Percentiles rank a stretch among this genome's conserved stretches.
These are phyloP conservation scores for Tetanocera ferruginea DNA, from an alignment of 2,888 invertebrate genomes.

Conservation along the genomic window DNA sequence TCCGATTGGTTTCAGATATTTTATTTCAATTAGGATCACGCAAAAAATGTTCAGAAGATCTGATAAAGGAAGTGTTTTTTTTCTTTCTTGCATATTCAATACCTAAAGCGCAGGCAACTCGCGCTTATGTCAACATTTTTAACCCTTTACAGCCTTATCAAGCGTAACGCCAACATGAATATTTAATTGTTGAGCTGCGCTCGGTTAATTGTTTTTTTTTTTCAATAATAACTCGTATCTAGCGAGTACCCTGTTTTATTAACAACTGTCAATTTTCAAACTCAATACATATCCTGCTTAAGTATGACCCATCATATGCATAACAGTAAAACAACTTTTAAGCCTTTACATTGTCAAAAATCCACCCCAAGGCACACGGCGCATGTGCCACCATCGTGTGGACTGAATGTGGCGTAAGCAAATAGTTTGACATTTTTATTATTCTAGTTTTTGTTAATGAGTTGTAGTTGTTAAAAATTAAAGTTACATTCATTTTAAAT, in stretches of 20 bases:
- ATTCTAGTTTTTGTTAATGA: neutral
- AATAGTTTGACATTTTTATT: constrained; percentile 19
- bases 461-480: too few relatives aligned
- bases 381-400: neutral
- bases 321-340: neutral
- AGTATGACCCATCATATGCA: neutral
- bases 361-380: neutral
- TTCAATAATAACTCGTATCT: neutral
- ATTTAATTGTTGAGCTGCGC: neutral
- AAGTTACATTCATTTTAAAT: too few relatives aligned
- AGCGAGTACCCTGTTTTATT: neutral
- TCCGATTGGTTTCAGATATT: neutral
- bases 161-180: too few relatives aligned
- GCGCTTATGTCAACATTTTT: too few relatives aligned
- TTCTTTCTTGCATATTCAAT: neutral
- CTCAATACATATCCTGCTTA: neutral
- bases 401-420: neutral
- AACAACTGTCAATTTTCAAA: neutral
- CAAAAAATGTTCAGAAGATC: constrained; percentile 1
- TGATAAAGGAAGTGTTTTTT: neutral
- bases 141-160: too few relatives aligned
- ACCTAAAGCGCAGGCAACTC: too few relatives aligned
- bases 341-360: neutral
- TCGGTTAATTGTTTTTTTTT: neutral
- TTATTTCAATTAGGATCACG: constrained; percentile 14